phyloP scores from a whole-genome alignment of 2,113 vertebrate species.

The Fregata magnificens region DNA sequence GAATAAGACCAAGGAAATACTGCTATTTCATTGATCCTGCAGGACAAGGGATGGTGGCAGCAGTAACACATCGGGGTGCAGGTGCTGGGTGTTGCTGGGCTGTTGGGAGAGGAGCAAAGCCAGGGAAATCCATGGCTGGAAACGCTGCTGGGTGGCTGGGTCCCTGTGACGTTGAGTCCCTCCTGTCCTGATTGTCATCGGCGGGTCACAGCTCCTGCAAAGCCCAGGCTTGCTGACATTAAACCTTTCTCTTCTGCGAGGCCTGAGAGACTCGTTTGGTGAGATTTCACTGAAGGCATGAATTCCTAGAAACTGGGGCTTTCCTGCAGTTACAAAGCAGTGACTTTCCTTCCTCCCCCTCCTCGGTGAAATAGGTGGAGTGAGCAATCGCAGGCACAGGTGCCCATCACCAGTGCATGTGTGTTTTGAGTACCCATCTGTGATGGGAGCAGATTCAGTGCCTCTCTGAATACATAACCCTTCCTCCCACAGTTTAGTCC shows the following conservation, averaged over 20 bases:
- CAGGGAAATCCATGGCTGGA: background rate
- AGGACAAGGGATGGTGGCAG: background rate
- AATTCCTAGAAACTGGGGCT: background rate
- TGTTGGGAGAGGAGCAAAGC: background rate
- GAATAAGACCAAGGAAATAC: background rate
- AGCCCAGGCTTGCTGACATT: background rate
- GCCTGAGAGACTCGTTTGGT: background rate
- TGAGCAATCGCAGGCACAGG: rapidly evolving
- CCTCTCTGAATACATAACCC: background rate
- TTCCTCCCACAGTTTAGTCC: background rate
- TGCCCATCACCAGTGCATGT: background rate
- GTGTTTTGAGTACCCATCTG: background rate
- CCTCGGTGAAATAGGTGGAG: background rate
- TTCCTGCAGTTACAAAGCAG: background rate
- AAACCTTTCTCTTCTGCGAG: background rate
- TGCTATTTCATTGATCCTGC: background rate
- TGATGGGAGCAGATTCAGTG: background rate
- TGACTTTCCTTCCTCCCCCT: background rate
- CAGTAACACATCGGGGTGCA: background rate
- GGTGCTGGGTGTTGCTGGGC: background rate
- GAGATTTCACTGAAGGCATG: background rate
- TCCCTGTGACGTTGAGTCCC: background rate
- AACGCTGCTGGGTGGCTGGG: background rate
- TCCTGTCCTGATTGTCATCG: background rate
- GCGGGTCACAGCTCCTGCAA: background rate